Evolutionary conservation across 2,113 vertebrate species (phyloP), one percentile per base, ranked within the genome.

Genomic region (Terrapene triunguis): DNA sequence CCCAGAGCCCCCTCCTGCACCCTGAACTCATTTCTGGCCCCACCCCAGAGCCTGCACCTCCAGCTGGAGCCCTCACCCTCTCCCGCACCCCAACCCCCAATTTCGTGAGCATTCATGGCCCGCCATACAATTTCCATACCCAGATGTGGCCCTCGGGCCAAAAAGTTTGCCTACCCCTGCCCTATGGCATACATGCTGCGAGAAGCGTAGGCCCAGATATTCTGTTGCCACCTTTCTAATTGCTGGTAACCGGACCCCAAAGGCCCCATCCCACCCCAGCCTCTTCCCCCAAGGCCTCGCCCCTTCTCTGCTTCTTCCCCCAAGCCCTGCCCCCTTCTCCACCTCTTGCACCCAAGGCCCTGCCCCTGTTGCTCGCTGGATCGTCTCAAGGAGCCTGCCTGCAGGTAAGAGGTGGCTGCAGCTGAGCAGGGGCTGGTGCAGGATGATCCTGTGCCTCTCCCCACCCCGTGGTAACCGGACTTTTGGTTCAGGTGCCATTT

Each of bases 141-240:
- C 50, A 50, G 50, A 50, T 50, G 4, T 50, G 50, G 50, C 50
- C 50, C 50, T 50, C 4, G 13, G 50, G 50, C 50, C 50, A 50
- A 50, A 16, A 50, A 50, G 50, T 50, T 50, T 50, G 50, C 50
- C 50, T 4, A 50, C 50, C 50, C 50, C 50, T 50, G 50, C 10
- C 32, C 2, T 0, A 10, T 53, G 44, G 48, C 29, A 21, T 21
- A 21, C 3, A n/a, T 21, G n/a, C 35, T 21, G 65, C 8, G 10
- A 38, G 65, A 22, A 19, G 17, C 65, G 19, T n/a, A n/a, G 35
- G 21, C n/a, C n/a, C 29, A 32, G 32, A 55, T 25, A 55, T 55
- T 25, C 14, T 5, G 6, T 65, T 32, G 32, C 32, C 62, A 55
- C 54, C 24, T 29, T 59, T 59, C 57, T 59, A 29, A 29, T 29